Conservation (phyloP, 2,888 invertebrate species). For the Andrena hattorfiana region DNA sequence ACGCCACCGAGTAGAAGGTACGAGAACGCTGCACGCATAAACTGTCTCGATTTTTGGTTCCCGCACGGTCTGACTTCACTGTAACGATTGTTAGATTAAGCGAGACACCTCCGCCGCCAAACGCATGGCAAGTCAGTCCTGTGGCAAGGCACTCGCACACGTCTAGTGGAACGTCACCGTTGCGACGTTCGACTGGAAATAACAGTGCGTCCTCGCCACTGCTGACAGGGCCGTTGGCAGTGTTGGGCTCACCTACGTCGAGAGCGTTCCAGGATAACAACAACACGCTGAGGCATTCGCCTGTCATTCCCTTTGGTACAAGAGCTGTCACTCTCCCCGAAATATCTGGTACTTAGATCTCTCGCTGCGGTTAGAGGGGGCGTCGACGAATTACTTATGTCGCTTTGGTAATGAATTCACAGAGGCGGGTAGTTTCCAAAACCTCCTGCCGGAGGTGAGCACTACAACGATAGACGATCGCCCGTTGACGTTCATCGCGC, state of each 20-base stretch:
- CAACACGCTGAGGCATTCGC: slow-evolving; percentile 86
- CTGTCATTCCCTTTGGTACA: slow-evolving; percentile 88
- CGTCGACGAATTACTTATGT: slow-evolving; percentile 53
- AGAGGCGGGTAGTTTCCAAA: slow-evolving; percentile 86
- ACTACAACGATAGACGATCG: slow-evolving; percentile 82
- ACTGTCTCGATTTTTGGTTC: neutral
- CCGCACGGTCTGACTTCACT: slow-evolving; percentile 16
- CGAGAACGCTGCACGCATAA: neutral
- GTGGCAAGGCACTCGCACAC: slow-evolving; percentile 86
- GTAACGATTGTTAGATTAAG: slow-evolving; percentile 83
- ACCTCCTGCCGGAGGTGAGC: slow-evolving; percentile 85
- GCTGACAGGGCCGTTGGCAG: slow-evolving; percentile 87
- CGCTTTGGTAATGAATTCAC: slow-evolving; percentile 67
- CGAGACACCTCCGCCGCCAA: slow-evolving; percentile 91
- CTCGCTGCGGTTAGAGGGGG: neutral
- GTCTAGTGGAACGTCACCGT: slow-evolving; percentile 88
- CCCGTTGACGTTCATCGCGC: slow-evolving; percentile 92
- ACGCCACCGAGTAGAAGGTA: slow-evolving; percentile 91
- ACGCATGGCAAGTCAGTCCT: slow-evolving; percentile 94
- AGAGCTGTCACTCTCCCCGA: slow-evolving; percentile 90
- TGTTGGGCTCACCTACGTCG: slow-evolving; percentile 89
- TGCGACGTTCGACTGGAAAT: slow-evolving; percentile 87
- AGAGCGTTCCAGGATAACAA: slow-evolving; percentile 88
- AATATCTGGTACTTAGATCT: slow-evolving; percentile 82
- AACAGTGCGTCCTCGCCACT: slow-evolving; percentile 86